A percentile compares a stretch with the other conserved stretches of the same genome.
These are phyloP conservation scores for Clarias magur DNA, from an alignment of 2,113 vertebrate genomes.

Conservation along the genomic window DNA sequence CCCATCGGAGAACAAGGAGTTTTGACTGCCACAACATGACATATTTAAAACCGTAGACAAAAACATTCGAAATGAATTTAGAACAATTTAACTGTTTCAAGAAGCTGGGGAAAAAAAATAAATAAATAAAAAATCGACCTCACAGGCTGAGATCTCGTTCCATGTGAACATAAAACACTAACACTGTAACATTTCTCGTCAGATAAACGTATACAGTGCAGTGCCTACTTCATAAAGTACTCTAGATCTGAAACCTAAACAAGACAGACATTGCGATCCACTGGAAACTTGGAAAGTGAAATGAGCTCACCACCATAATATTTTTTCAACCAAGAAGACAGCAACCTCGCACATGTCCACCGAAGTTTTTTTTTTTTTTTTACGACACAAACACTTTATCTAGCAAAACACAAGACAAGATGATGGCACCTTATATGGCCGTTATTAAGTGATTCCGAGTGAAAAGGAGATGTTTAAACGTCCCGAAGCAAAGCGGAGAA, in stretches of 20 bases:
- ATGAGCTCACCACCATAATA: constrained; percentile 12
- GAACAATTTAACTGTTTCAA: constrained; percentile 3
- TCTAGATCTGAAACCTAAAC: background rate
- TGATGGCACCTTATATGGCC: constrained; percentile 15
- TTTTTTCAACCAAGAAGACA: constrained; percentile 29
- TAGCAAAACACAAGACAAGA: constrained; percentile 38
- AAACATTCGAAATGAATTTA: background rate
- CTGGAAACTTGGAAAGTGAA: background rate
- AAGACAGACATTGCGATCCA: background rate
- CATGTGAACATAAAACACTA: background rate
- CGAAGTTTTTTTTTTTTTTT: background rate
- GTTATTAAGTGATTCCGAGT: constrained; percentile 30
- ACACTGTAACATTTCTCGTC: background rate
- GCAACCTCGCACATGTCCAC: constrained; percentile 36
- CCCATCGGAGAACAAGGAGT: constrained; percentile 35
- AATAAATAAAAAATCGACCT: constrained; percentile 7
- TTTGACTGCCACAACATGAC: constrained; percentile 48
- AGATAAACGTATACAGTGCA: background rate
- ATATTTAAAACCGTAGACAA: constrained; percentile 35
- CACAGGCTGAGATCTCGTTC: background rate
- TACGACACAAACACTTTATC: constrained; percentile 15
- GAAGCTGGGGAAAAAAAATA: background rate
- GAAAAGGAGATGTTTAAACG: background rate
- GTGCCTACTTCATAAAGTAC: background rate
- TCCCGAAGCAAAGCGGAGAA: constrained; percentile 1